Evolutionary conservation across 2,797 vertebrate genomes (phyloP).

Genomic region (Chiroxiphia lanceolata): DNA sequence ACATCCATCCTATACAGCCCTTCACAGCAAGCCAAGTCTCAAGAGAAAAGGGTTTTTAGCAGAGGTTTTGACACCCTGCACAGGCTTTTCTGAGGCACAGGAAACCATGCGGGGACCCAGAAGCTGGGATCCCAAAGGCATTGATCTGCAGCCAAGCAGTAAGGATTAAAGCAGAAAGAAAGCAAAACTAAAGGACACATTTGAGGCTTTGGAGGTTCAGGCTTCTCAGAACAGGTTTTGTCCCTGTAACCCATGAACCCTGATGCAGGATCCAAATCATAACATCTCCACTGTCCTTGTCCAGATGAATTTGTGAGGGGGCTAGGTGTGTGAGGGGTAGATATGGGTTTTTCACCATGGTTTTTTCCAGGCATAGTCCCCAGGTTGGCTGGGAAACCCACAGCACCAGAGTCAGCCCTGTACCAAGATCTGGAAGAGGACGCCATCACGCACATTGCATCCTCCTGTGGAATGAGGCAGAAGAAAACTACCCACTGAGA

Average conservation of each 20-base stretch:
- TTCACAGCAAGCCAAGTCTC: neutral
- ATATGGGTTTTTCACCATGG: neutral
- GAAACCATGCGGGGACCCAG: neutral
- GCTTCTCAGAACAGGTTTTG: neutral
- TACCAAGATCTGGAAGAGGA: neutral
- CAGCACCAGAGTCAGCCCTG: neutral
- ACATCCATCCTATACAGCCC: neutral
- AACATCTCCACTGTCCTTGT: neutral
- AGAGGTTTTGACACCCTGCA: neutral
- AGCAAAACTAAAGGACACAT: neutral
- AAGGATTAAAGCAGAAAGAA: neutral
- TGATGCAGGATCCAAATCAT: neutral
- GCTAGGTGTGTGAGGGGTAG: neutral
- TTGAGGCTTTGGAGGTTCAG: neutral
- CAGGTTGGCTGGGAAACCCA: neutral
- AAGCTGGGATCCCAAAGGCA: neutral
- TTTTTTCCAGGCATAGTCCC: neutral
- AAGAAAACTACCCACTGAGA: neutral
- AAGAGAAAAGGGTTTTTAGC: neutral
- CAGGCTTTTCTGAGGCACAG: neutral
- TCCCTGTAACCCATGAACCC: accelerated
- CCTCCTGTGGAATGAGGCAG: neutral
- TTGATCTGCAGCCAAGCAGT: accelerated
- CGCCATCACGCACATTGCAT: neutral
- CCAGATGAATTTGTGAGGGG: neutral